phyloP scores from a whole-genome alignment of 2,797 vertebrate species.

The Hemibagrus guttatus region DNA sequence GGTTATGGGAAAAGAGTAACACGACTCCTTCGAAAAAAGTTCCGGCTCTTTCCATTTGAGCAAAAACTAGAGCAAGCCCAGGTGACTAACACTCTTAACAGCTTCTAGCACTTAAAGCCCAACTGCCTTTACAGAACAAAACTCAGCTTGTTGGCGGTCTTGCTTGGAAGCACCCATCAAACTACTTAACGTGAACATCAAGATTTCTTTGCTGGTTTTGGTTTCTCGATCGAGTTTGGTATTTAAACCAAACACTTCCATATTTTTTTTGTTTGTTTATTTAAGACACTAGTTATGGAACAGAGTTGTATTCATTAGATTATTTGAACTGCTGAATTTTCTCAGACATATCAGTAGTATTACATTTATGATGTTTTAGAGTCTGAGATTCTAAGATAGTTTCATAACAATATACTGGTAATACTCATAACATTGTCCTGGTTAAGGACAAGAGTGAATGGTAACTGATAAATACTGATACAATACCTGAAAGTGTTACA shows the following conservation, averaged over 20 bases:
- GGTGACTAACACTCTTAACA: constrained; percentile 42
- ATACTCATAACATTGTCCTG: not conserved
- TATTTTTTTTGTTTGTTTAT: not conserved
- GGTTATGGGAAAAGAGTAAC: constrained; percentile 63
- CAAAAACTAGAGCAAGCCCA: constrained; percentile 37
- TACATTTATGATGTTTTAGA: constrained; percentile 9
- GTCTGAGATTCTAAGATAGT: not conserved
- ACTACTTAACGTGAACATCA: constrained; percentile 54
- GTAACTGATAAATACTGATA: not conserved
- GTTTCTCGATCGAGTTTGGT: constrained; percentile 48
- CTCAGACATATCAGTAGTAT: not conserved
- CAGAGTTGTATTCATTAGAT: not conserved
- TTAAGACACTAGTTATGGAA: not conserved
- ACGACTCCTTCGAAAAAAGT: constrained; percentile 55
- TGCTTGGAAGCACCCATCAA: constrained; percentile 55
- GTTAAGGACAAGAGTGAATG: not conserved
- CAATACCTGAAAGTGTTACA: not conserved
- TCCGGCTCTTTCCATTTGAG: constrained; percentile 55
- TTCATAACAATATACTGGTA: not conserved
- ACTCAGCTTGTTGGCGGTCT: constrained; percentile 46
- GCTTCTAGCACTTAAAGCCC: constrained; percentile 51
- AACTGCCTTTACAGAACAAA: constrained; percentile 51
- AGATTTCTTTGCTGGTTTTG: constrained; percentile 53
- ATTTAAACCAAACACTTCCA: constrained; percentile 15
- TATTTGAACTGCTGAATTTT: not conserved